Base-by-base conservation (phyloP, 2,888 invertebrate genomes). In the Tenthredo mesomela region DNA sequence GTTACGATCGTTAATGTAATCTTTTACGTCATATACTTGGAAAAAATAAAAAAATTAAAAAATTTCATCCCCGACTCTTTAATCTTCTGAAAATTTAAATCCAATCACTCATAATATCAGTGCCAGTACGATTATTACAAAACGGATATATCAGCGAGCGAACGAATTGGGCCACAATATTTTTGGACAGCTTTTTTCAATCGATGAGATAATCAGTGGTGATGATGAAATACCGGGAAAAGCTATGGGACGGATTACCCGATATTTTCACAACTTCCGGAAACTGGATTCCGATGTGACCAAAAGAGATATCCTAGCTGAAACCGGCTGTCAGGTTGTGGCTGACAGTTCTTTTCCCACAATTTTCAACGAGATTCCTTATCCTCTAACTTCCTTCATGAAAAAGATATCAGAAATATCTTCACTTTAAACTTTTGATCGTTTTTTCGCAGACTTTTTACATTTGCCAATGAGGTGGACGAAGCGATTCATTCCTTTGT, bases 191-290 rank as follows among this genome's bases (percentile, higher is more conserved):
- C 7, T 21, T 21, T 71, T 77, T 18, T 73, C 29, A 33, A 78
- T 82, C 61, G 88, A 87, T n/a, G 88, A 89, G 61, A 89, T 86
- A 40, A 77, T 87, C 2, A 82, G 85, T 84, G 91, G 91, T 2
- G 29, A 91, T 10, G 89, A 88, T 50, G 91, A 90, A 67, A 92
- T 92, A 84, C 91, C 91, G 9, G 93, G 93, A 84, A 90, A 93
- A 75, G 94, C 95, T 0, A n/a, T n/a, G 94, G 94, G 33, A 85
- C 93, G 29, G 95, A 95, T 87, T 95, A 95, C 89, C 95, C 95
- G 15, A 93, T 93, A 67, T 93, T 93, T 85, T 91, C 92, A 71
- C 90, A 90, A 47, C 93, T 94, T n/a, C 95, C 95, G 5, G 91
- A 92, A 87, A 95, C 95, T 0, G 91, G 92, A 83, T 95, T 95